Evolutionary conservation across 2,888 invertebrate species (phyloP).

Genomic region (Anorthoa munda): DNA sequence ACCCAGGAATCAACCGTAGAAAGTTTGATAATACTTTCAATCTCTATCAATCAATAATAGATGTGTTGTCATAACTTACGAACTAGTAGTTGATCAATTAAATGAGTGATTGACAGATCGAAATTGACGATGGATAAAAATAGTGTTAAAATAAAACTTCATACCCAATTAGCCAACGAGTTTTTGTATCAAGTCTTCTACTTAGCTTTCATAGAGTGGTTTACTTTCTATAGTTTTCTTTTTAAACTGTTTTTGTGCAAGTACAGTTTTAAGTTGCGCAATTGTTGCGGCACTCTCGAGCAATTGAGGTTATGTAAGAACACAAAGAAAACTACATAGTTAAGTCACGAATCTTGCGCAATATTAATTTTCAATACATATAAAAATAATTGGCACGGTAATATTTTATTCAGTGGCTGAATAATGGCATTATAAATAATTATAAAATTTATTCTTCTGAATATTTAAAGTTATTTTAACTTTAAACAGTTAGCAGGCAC

Average conservation of each 20-base stretch:
- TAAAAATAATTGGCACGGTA: background rate
- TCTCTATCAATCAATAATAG: constrained; percentile 37
- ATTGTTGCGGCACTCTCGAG: constrained; percentile 46
- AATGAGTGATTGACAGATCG: background rate
- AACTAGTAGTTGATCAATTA: constrained; percentile 5
- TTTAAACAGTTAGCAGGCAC: constrained; percentile 20
- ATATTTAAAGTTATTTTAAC: background rate
- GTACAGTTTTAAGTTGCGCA: constrained; percentile 49
- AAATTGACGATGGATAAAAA: constrained; percentile 1
- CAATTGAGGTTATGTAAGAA: constrained; percentile 51
- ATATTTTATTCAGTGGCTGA: background rate
- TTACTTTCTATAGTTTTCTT: constrained; percentile 47
- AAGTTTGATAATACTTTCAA: constrained; percentile 37
- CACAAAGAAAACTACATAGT: constrained; percentile 47
- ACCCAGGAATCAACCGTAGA: constrained; percentile 38
- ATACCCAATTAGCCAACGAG: constrained; percentile 18
- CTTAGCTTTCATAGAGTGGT: constrained; percentile 19
- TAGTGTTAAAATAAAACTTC: constrained; percentile 9
- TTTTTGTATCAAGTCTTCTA: constrained; percentile 30
- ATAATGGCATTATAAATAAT: background rate
- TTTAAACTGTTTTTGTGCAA: constrained; percentile 24
- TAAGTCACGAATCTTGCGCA: constrained; percentile 58
- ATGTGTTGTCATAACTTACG: background rate
- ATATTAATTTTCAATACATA: constrained; percentile 46
- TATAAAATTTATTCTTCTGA: background rate